Conservation (phyloP, 2,113 vertebrate genomes). For the Thunnus maccoyii region DNA sequence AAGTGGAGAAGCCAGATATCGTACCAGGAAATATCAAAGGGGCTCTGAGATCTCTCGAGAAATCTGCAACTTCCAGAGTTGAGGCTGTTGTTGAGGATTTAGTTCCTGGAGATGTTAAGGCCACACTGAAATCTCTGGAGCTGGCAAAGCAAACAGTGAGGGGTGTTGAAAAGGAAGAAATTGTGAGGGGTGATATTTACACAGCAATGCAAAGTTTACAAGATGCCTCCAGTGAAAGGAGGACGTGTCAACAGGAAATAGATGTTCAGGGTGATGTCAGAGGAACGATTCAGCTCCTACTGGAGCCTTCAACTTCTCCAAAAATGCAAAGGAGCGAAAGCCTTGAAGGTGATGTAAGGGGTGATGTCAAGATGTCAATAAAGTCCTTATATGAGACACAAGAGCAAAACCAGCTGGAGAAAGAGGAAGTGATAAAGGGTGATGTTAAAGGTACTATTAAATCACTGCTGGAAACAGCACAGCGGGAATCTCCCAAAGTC, state of each 20-base stretch:
- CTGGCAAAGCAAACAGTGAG: conserved; percentile 83
- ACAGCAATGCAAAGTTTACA: conserved; percentile 76
- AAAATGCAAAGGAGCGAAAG: conserved; percentile 75
- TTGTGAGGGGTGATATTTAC: conserved; percentile 82
- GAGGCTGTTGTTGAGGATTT: conserved; percentile 87
- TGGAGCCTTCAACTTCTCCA: conserved; percentile 81
- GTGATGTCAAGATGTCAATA: conserved; percentile 82
- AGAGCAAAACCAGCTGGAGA: conserved; percentile 79
- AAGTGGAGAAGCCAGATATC: conserved; percentile 85
- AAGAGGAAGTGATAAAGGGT: conserved; percentile 83
- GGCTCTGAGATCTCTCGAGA: conserved; percentile 89
- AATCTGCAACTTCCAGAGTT: conserved; percentile 83
- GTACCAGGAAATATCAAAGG: conserved; percentile 88
- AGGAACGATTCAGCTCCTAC: conserved; percentile 83
- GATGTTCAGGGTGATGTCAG: conserved; percentile 82
- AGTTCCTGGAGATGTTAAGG: conserved; percentile 88
- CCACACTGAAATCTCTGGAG: conserved; percentile 87
- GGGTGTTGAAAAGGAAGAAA: conserved; percentile 84
- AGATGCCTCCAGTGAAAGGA: conserved; percentile 83
- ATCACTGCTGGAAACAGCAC: conserved; percentile 84
- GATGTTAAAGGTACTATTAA: conserved; percentile 86
- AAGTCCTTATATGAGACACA: conserved; percentile 82
- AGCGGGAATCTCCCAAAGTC: conserved; percentile 82
- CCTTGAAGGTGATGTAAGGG: conserved; percentile 71
- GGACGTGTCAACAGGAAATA: conserved; percentile 74